Conservation (phyloP, 2,797 vertebrate species). For the Rhincodon typus region DNA sequence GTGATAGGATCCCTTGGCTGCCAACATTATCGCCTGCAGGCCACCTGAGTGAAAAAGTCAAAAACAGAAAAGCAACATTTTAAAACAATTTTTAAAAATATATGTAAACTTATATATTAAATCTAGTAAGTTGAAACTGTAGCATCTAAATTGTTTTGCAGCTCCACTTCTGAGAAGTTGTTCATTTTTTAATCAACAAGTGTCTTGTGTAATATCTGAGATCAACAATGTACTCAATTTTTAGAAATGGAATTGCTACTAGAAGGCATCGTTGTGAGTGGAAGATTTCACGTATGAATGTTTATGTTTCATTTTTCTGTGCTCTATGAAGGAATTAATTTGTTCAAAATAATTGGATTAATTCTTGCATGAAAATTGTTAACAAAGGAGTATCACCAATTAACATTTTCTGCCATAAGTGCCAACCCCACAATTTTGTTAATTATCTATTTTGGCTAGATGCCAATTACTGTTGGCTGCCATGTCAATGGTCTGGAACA, state of each 20-base stretch:
- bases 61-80: no score
- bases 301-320: not conserved
- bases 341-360: not conserved
- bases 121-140: not conserved
- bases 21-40: no score
- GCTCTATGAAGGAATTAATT: not conserved
- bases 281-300: not conserved
- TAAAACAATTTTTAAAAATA: not conserved
- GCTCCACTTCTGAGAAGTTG: not conserved
- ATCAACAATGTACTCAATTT: not conserved
- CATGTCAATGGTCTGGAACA: not conserved
- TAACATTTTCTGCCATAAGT: not conserved
- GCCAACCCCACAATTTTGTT: not conserved
- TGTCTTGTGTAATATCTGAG: not conserved
- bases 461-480: not conserved
- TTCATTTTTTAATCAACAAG: not conserved
- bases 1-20: no score
- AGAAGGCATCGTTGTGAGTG: not conserved
- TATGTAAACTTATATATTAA: not conserved
- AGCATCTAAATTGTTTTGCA: not conserved
- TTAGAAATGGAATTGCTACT: not conserved
- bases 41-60: no score
- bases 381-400: not conserved
- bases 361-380: not conserved
- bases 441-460: not conserved